A percentile compares a stretch with the other conserved stretches of the same genome.
phyloP scores from a whole-genome alignment of 2,888 invertebrate species.

The Pyrgus malvae region DNA sequence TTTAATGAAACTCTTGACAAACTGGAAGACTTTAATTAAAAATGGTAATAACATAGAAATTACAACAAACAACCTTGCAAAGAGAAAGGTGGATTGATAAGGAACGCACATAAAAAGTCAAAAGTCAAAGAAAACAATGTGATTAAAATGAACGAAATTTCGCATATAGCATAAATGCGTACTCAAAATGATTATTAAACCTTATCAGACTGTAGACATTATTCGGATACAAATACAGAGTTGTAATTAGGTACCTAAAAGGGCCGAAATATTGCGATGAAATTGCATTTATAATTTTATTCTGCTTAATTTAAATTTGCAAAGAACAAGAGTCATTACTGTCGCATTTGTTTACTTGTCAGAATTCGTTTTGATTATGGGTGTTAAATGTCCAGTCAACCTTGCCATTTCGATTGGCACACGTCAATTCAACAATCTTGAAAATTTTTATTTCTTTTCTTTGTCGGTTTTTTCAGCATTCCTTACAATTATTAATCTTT shows the following conservation, averaged over 20 bases:
- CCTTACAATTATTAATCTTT: no score
- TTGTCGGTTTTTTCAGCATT: no score
- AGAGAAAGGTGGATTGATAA: slow-evolving; percentile 22
- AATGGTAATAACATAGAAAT: not conserved
- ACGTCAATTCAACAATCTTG: no score
- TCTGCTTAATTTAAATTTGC: slow-evolving; percentile 10
- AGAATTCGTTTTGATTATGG: slow-evolving; percentile 17
- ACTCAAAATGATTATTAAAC: slow-evolving; percentile 9
- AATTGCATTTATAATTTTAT: slow-evolving; percentile 19
- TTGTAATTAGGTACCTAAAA: slow-evolving; percentile 18
- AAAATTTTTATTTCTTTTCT: no score
- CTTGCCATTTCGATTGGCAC: not conserved
- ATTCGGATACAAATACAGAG: slow-evolving; percentile 19
- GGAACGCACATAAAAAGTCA: slow-evolving; percentile 10
- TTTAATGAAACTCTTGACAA: no score
- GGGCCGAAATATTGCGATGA: slow-evolving; percentile 13
- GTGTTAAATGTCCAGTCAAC: slow-evolving; percentile 2
- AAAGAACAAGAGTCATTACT: slow-evolving; percentile 2
- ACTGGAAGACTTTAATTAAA: no score
- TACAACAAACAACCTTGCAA: slow-evolving; percentile 14
- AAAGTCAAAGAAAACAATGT: slow-evolving; percentile 7
- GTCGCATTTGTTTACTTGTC: slow-evolving; percentile 10
- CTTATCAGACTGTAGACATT: slow-evolving; percentile 17
- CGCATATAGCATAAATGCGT: not conserved
- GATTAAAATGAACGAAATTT: slow-evolving; percentile 12